Evolutionary conservation across 2,113 vertebrate genomes (phyloP).

Genomic region (Semnopithecus entellus): DNA sequence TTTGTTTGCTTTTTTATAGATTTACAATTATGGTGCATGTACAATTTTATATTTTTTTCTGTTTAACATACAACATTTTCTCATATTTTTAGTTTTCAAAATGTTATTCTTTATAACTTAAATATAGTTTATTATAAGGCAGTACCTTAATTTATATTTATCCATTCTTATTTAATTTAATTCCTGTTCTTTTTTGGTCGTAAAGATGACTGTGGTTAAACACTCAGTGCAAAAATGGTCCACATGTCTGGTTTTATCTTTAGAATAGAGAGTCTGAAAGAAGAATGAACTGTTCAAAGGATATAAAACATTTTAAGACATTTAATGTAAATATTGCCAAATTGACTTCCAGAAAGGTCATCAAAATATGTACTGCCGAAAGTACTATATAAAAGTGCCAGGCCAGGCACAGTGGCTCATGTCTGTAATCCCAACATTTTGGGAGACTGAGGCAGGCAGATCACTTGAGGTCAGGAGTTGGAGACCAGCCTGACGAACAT

Average conservation of each 20-base stretch:
- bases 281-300: constrained; percentile 44
- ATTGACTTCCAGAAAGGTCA: constrained; percentile 37
- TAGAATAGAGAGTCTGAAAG: constrained; percentile 45
- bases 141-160: constrained; percentile 40
- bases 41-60: not conserved
- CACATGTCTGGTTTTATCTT: constrained; percentile 32
- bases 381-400: constrained; percentile 7
- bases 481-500: too few species aligned
- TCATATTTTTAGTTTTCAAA: constrained; percentile 56
- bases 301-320: constrained; percentile 42
- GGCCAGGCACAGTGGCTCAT: too few species aligned
- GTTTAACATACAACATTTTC: constrained; percentile 24
- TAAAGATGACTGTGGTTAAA: constrained; percentile 15
- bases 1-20: constrained; percentile 16
- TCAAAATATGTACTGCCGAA: constrained; percentile 19
- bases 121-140: constrained; percentile 28
- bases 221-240: constrained; percentile 35
- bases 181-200: constrained; percentile 25
- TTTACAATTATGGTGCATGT: constrained; percentile 25
- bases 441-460: too few species aligned
- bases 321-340: constrained; percentile 48
- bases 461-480: too few species aligned
- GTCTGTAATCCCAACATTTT: too few species aligned
- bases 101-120: constrained; percentile 38
- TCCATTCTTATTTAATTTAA: constrained; percentile 40